Evolutionary conservation across 2,113 vertebrate species (phyloP), one percentile per base, ranked within the genome.

Genomic region (Zosterops borbonicus): DNA sequence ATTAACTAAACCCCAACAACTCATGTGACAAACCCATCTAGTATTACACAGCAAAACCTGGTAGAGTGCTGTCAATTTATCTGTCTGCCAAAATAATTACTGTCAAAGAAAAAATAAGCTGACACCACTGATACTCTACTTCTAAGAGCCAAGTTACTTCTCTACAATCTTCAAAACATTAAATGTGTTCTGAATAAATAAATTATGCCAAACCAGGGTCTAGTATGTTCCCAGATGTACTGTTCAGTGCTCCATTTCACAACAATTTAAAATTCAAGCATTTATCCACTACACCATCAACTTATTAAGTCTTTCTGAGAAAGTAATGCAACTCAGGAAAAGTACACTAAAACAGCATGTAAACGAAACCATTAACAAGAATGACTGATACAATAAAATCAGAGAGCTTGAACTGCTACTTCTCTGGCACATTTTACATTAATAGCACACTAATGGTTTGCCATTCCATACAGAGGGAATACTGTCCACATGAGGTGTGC

Each of bases 81-180:
- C 33, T 68, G 11, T 74, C 60, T 73, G 59, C 31, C 46, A 80
- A 82, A 83, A 71, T 12, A 75, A 75, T 39, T 79, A 9, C 42
- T 76, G 60, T 53, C 58, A 71, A 70, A 89, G 22, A 79, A 18
- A 64, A 85, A 56, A 74, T 52, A 71, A 64, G 8, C 25, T 46
- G 52, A 58, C 37, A 50, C 6, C 1, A 0, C 9, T 6, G 19
- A 42, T 42, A 44, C 2, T 29, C 28, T 22, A 23, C 47, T 76
- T 68, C 47, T 59, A 68, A 52, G 39, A 70, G 12, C 6, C 12
- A 79, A 41, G 21, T 25, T 71, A 33, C 37, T 73, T n/a, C 44
- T 64, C 31, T 20, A 33, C 19, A 37, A 37, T 35, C 29, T 82
- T 89, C 39, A 68, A 78, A 64, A 70, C 3, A 53, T 60, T 27